Evolutionary conservation across 2,797 vertebrate species (phyloP).

Genomic region (Sebastes variabilis): DNA sequence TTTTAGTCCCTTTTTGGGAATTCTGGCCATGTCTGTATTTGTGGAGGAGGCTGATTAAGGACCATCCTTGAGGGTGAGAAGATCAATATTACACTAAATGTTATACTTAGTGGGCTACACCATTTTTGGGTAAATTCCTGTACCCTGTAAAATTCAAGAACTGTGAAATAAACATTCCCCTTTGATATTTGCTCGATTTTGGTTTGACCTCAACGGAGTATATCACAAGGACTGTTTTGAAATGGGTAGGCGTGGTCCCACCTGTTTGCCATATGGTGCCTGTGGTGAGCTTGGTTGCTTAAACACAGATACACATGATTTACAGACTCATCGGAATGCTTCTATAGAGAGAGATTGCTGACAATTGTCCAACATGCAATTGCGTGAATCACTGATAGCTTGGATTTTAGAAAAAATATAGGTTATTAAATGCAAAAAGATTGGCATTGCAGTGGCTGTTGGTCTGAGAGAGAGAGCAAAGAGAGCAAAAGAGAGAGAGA

Average conservation of each 20-base stretch:
- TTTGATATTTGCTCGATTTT: not conserved
- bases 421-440: slow-evolving; percentile 18
- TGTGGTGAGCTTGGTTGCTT: slow-evolving; percentile 7
- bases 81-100: not conserved
- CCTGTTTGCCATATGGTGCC: slow-evolving; percentile 30
- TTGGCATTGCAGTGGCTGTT: slow-evolving; percentile 8
- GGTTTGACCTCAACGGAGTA: not conserved
- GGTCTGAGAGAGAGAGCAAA: not conserved
- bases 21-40: not conserved
- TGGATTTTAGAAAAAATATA: not conserved
- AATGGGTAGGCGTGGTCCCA: not conserved
- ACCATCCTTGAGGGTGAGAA: not conserved
- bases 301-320: not conserved
- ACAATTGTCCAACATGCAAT: not conserved
- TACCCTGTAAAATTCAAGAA: not conserved
- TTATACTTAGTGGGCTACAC: too few species aligned
- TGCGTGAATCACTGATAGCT: not conserved
- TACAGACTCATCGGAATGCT: not conserved
- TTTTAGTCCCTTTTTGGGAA: too few species aligned
- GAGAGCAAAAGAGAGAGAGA: not conserved
- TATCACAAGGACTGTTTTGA: not conserved
- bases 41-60: not conserved
- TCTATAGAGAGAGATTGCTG: not conserved
- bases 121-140: not conserved
- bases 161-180: not conserved